Evolutionary conservation across 1,140 invertebrate genomes (phyloP).

Genomic region (Drosophila seguyi): DNA sequence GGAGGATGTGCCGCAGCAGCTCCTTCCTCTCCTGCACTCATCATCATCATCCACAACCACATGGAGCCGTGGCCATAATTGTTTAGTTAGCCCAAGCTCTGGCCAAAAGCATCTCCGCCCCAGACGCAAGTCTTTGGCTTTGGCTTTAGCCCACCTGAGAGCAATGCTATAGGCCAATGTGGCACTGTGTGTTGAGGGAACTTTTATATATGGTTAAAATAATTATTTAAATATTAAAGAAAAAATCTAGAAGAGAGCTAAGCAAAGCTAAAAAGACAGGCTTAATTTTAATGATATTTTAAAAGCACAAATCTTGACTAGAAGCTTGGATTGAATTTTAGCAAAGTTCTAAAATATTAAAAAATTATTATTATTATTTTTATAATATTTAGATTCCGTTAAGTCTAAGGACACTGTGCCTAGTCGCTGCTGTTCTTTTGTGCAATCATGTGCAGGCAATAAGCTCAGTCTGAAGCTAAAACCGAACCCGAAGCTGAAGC

Average conservation of each 20-base stretch:
- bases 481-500: conserved; percentile 31
- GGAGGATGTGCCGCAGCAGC: conserved; percentile 42
- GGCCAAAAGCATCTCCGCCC: conserved; percentile 52
- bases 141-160: conserved; percentile 64
- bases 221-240: not conserved
- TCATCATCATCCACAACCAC: conserved; percentile 33
- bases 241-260: not conserved
- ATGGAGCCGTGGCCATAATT: conserved; percentile 75
- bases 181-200: conserved; percentile 5
- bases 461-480: conserved; percentile 31
- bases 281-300: not conserved
- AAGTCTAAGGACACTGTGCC: conserved; percentile 14
- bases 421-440: conserved; percentile 54
- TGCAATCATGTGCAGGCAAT: conserved; percentile 75
- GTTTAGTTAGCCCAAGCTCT: conserved; percentile 68
- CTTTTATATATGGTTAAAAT: not conserved
- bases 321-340: not conserved
- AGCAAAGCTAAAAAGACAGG: not conserved
- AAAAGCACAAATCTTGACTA: no score
- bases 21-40: conserved; percentile 27
- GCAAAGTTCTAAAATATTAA: not conserved
- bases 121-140: conserved; percentile 20
- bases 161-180: conserved; percentile 16
- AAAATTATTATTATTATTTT: not conserved
- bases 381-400: not conserved